Evolutionary conservation across 2,797 vertebrate genomes (phyloP).

Genomic region (Paratrypauchen microcephalus): DNA sequence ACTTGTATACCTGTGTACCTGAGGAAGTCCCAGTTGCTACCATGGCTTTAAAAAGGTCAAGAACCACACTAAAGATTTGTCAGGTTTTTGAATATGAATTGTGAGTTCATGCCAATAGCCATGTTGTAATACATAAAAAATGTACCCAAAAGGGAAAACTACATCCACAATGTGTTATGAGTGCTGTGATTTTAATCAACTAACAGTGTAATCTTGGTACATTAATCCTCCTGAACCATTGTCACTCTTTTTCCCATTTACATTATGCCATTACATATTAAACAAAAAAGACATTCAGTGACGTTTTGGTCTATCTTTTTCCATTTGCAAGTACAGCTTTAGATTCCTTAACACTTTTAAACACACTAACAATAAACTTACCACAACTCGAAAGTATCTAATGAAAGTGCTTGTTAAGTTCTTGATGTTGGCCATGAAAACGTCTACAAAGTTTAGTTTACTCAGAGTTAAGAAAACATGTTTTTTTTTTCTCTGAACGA

Average conservation of each 20-base stretch:
- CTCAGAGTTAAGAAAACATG: not conserved
- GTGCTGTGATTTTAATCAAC: too few species aligned
- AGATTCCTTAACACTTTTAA: not conserved
- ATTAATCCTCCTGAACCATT: too few species aligned
- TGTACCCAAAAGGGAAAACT: not conserved
- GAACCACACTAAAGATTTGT: too few species aligned
- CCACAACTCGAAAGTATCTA: conserved; percentile 9
- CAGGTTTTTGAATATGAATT: too few species aligned
- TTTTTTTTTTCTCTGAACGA: not conserved
- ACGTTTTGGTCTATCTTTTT: not conserved
- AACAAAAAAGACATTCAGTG: not conserved
- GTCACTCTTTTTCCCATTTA: not conserved
- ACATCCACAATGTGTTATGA: not conserved
- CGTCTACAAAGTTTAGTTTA: not conserved
- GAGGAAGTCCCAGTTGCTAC: too few species aligned
- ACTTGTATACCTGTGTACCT: too few species aligned
- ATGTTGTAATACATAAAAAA: too few species aligned
- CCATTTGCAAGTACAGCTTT: conserved; percentile 1
- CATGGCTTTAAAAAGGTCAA: too few species aligned
- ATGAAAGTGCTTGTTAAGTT: conserved; percentile 13
- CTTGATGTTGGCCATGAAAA: not conserved
- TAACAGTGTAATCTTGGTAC: not conserved
- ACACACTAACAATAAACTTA: conserved; percentile 2
- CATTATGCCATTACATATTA: not conserved
- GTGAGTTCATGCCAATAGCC: too few species aligned